Conservation (phyloP, 1,140 invertebrate genomes). For the Pseudoatta argentina region DNA sequence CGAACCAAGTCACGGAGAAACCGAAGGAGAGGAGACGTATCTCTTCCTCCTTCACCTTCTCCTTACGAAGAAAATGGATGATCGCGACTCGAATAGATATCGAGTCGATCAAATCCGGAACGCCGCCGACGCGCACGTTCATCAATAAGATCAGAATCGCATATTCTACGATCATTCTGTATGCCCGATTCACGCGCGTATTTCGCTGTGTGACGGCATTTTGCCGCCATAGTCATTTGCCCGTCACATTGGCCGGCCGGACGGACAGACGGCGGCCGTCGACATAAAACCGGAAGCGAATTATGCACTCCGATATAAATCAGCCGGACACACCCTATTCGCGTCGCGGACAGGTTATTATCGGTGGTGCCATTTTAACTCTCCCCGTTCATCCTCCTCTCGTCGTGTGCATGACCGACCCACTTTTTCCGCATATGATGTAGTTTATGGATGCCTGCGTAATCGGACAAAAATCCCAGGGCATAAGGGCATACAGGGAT, state of each 20-base stretch:
- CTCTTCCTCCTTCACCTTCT: background rate
- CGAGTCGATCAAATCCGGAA: conserved; percentile 47
- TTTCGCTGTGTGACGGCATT: conserved; percentile 36
- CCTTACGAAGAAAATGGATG: conserved; percentile 53
- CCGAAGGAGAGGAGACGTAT: conserved; percentile 7
- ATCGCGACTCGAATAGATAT: conserved; percentile 63
- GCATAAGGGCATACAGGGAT: conserved; percentile 5
- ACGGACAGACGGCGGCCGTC: conserved; percentile 10
- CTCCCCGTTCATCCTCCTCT: background rate
- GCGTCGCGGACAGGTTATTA: conserved; percentile 55
- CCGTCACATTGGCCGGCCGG: conserved; percentile 26
- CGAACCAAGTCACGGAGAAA: conserved; percentile 41
- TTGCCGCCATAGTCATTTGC: conserved; percentile 50
- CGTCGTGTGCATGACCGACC: conserved; percentile 23
- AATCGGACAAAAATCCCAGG: conserved; percentile 22
- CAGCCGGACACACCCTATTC: conserved; percentile 54
- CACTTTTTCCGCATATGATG: conserved; percentile 45
- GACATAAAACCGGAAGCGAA: conserved; percentile 60
- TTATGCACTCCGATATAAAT: conserved; percentile 62
- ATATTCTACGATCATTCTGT: background rate
- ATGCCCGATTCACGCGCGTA: conserved; percentile 37
- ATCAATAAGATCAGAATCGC: conserved; percentile 60
- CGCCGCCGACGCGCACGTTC: conserved; percentile 32
- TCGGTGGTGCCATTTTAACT: conserved; percentile 54
- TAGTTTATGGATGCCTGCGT: conserved; percentile 14